A percentile compares a stretch with the other conserved stretches of the same genome.
Evolutionary conservation across 2,888 invertebrate species (phyloP).

Genomic region (Zaprionus bogoriensis): DNA sequence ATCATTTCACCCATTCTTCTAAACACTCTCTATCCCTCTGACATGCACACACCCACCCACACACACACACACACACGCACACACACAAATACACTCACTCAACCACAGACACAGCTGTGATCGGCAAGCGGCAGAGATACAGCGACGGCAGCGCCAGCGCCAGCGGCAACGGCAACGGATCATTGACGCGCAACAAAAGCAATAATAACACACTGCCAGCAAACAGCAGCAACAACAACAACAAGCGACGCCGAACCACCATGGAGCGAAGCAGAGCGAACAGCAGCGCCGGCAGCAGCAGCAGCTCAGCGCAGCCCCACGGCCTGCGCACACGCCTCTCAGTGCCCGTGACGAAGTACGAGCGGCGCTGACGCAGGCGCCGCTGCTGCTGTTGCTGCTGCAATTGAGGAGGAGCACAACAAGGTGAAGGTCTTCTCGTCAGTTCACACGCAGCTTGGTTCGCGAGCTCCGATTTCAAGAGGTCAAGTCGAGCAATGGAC

Average conservation of each 20-base stretch:
- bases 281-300: constrained; percentile 44
- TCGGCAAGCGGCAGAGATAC: constrained; percentile 56
- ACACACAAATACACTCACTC: constrained; percentile 10
- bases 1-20: constrained; percentile 30
- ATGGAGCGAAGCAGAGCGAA: constrained; percentile 56
- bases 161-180: constrained; percentile 27
- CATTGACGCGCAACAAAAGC: constrained; percentile 64
- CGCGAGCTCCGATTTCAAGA: constrained; percentile 21
- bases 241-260: constrained; percentile 83
- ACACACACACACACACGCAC: constrained; percentile 21
- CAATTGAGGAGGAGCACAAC: too few species aligned
- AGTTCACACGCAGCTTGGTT: too few species aligned
- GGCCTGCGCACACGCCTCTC: constrained; percentile 83
- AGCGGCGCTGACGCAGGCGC: constrained; percentile 78
- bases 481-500: constrained; percentile 3
- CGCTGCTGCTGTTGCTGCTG: constrained; percentile 58
- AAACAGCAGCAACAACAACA: constrained; percentile 40
- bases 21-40: constrained; percentile 9
- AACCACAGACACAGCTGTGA: constrained; percentile 43
- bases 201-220: constrained; percentile 70
- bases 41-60: constrained; percentile 4
- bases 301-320: constrained; percentile 49
- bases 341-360: constrained; percentile 83
- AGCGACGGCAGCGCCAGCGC: constrained; percentile 44
- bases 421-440: too few species aligned